Percentiles rank a stretch among this genome's conserved stretches.
Evolutionary conservation across 2,888 invertebrate species (phyloP).

Genomic region (Parnassius orleans): DNA sequence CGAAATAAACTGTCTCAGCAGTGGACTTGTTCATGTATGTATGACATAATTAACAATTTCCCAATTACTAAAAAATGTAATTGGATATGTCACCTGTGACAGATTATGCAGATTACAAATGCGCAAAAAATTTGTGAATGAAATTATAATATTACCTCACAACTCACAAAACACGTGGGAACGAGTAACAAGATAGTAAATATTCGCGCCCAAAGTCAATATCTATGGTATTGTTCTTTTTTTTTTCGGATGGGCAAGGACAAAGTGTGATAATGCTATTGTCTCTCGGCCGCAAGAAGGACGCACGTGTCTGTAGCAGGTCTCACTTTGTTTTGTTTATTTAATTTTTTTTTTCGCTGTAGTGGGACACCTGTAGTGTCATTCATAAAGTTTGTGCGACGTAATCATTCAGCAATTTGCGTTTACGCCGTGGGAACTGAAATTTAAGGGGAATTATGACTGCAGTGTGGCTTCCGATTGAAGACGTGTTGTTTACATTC

Average conservation of each 20-base stretch:
- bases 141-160: conserved; percentile 12
- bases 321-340: conserved; percentile 62
- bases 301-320: conserved; percentile 71
- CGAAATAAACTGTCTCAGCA: no score
- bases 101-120: conserved; percentile 34
- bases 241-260: conserved; percentile 42
- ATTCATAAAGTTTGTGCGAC: conserved; percentile 50
- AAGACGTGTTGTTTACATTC: no score
- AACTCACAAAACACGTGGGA: conserved; percentile 48
- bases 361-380: conserved; percentile 70
- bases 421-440: conserved; percentile 33
- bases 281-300: conserved; percentile 69
- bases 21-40: no score
- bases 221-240: conserved; percentile 43
- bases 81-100: conserved; percentile 46
- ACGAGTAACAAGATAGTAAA: conserved; percentile 55
- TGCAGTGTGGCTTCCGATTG: not conserved
- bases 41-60: no score
- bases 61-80: conserved; percentile 24
- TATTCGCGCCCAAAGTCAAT: conserved; percentile 51
- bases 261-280: conserved; percentile 54
- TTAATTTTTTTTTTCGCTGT: conserved; percentile 47
- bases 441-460: conserved; percentile 4
- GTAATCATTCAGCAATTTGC: conserved; percentile 37
- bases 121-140: conserved; percentile 29